Percentiles rank a stretch among this genome's conserved stretches.
These are phyloP conservation scores for Sericinus montela DNA, from an alignment of 2,888 invertebrate genomes.

Conservation along the genomic window DNA sequence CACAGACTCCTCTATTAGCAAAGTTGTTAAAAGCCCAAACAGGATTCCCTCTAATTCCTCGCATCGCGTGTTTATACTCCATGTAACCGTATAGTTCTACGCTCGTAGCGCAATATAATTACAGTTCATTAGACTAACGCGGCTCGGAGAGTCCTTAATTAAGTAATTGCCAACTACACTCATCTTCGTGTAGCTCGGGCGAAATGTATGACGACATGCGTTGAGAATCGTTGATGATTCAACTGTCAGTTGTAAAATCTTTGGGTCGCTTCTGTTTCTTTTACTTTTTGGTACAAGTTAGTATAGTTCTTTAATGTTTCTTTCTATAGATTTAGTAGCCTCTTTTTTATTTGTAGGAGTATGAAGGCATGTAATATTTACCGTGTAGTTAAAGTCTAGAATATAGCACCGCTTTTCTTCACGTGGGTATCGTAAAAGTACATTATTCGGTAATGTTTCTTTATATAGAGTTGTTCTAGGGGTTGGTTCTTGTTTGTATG, in stretches of 20 bases:
- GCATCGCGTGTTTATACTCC: conserved; percentile 8
- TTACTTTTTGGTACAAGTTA: too few relatives aligned
- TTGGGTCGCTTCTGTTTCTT: neutral
- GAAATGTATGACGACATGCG: conserved; percentile 13
- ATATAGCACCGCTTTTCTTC: too few relatives aligned
- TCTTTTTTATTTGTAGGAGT: too few relatives aligned
- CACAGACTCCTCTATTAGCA: conserved; percentile 9
- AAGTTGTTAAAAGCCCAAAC: conserved; percentile 11
- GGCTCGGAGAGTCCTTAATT: conserved; percentile 53
- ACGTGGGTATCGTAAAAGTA: too few relatives aligned
- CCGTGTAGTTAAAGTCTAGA: too few relatives aligned
- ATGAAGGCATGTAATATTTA: too few relatives aligned
- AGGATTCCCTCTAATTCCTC: conserved; percentile 13
- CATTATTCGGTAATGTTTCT: too few relatives aligned
- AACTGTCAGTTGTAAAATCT: conserved; percentile 11
- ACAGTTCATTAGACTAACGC: conserved; percentile 53
- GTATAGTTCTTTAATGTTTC: too few relatives aligned
- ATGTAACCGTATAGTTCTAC: neutral
- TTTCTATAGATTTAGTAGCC: too few relatives aligned
- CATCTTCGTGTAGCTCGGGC: conserved; percentile 25
- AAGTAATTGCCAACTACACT: conserved; percentile 46
- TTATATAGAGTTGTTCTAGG: too few relatives aligned
- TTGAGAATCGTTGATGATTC: conserved; percentile 15
- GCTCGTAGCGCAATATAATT: conserved; percentile 58
- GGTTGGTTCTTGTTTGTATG: too few relatives aligned